Base-by-base conservation (phyloP, 2,797 vertebrate genomes). In the Arnoldichthys spilopterus region DNA sequence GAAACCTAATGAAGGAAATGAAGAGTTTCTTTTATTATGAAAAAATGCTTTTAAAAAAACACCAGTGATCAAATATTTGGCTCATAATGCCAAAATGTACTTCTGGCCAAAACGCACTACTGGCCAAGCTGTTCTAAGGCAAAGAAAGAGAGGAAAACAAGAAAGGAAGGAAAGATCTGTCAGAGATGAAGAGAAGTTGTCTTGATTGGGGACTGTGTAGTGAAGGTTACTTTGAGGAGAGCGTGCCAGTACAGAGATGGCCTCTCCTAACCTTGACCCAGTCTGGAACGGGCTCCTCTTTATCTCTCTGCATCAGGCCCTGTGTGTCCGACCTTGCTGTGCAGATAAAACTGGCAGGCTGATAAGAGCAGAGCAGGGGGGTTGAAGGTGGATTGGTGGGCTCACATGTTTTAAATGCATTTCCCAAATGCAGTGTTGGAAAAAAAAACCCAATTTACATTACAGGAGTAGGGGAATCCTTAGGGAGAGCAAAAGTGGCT, bases 371-470 rank as follows among this genome's bases (percentile, higher is more conserved):
- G 70, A 79, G 28, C 68, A 62, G 77, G 2, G 51, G 32, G 43
- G 76, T n/a, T 26, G 30, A 28, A 61, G 26, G 37, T 34, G 56
- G 32, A 26, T 54, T 70, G 64, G 67, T 83, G 61, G 61, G 77
- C 43, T 74, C 47, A 47, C 32, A 75, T 76, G 62, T 15, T 84
- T 84, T 82, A 82, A 85, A 85, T 68, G 69, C 66, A 72, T 82
- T 72, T 82, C 78, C 70, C 77, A 82, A 84, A 81, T 8, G 53
- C 54, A 12, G 34, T 64, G 53, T 66, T 63, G 18, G 63, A 81
- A 62, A 34, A 70, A 69, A 78, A 73, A 78, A 64, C 69, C 22
- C 70, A 82, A 83, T 85, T 83, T 85, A 76, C 81, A 85, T 83
- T 79, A 78, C 76, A 76, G 78, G 54, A 59, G 53, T 81, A 70